These are phyloP conservation scores for Bimastos eiseni DNA, from an alignment of 2,888 invertebrate species.

Conservation along the genomic window DNA sequence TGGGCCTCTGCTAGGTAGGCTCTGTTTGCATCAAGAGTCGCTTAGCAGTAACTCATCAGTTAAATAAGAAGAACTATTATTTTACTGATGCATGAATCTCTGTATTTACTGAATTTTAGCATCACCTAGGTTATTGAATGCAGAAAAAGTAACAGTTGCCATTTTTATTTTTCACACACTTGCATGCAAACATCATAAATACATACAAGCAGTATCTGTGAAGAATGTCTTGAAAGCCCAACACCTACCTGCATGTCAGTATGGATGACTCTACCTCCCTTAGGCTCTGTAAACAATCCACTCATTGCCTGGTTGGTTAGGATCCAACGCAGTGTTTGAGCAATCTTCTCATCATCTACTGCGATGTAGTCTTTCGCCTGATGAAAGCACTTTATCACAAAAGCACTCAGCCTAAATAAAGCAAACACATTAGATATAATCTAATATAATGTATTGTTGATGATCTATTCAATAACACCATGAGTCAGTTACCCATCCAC, in stretches of 20 bases:
- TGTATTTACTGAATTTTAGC: background rate
- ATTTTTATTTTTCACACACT: background rate
- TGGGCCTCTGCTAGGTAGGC: background rate
- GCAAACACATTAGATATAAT: too few species aligned
- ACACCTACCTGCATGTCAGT: conserved; percentile 70
- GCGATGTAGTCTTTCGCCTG: conserved; percentile 34
- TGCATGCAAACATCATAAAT: background rate
- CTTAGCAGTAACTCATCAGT: background rate
- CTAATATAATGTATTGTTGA: background rate
- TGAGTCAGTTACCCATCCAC: background rate
- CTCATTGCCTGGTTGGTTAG: conserved; percentile 72
- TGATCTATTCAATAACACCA: background rate
- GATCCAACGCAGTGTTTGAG: conserved; percentile 76
- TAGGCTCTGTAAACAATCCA: conserved; percentile 73
- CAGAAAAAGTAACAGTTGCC: background rate
- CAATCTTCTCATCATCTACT: conserved; percentile 59
- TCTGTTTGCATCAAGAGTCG: background rate
- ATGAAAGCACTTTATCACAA: conserved; percentile 32
- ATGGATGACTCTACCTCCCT: conserved; percentile 70
- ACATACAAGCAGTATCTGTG: background rate
- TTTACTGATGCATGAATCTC: background rate
- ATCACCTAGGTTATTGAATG: background rate
- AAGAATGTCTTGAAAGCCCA: background rate
- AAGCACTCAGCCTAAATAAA: conserved; percentile 33
- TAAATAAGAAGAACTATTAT: background rate